Conservation (phyloP, 2,888 invertebrate species). For the Drosophila niveifrons region DNA sequence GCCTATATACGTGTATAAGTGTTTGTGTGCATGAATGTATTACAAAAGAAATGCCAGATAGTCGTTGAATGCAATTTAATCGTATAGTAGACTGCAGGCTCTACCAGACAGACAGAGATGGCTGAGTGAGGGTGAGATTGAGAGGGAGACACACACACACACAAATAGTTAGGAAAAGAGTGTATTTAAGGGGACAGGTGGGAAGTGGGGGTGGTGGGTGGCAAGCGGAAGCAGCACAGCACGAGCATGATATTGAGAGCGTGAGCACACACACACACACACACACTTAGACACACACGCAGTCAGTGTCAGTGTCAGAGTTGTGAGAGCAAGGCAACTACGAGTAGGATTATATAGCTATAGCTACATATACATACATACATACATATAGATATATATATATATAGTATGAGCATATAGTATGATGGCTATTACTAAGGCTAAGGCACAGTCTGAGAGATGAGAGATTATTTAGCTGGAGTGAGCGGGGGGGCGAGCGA, state of each 20-base stretch:
- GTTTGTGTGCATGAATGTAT: slow-evolving; percentile 5
- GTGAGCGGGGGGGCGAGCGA: background rate
- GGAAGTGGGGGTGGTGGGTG: slow-evolving; percentile 4
- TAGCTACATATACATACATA: background rate
- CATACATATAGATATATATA: background rate
- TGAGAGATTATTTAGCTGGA: background rate
- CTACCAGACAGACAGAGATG: background rate
- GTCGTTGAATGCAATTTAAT: slow-evolving; percentile 32
- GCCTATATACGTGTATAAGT: background rate
- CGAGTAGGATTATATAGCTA: background rate
- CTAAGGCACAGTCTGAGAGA: slow-evolving; percentile 18
- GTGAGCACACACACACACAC: slow-evolving; percentile 12
- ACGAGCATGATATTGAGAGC: slow-evolving; percentile 24
- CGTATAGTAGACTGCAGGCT: slow-evolving; percentile 12
- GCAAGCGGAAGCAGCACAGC: slow-evolving; percentile 45
- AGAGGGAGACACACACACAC: background rate
- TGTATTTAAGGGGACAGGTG: background rate
- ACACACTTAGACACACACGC: background rate
- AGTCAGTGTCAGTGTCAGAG: slow-evolving; percentile 31
- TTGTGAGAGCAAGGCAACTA: slow-evolving; percentile 37
- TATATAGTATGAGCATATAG: too few species aligned
- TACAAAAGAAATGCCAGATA: slow-evolving; percentile 32
- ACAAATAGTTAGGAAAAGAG: too few species aligned
- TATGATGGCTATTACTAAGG: slow-evolving; percentile 5
- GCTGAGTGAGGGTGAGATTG: too few species aligned